Base-by-base conservation (phyloP, 2,113 vertebrate genomes). In the Mobula hypostoma region DNA sequence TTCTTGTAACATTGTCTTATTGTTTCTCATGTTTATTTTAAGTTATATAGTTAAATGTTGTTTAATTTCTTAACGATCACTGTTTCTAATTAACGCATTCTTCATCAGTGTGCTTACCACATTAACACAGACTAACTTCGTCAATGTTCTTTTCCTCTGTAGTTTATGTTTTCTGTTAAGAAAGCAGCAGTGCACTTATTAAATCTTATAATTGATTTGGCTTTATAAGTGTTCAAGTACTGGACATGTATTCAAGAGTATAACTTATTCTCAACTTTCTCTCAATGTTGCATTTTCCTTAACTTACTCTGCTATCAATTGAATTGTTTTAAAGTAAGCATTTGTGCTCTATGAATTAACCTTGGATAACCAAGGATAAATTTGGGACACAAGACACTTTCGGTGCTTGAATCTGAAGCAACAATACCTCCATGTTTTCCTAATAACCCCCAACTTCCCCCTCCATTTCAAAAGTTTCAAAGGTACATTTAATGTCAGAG, bases 91-190 rank as follows among this genome's bases (percentile, higher is more conserved):
- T 63, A 58, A 7, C 58, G 21, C 9, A 90, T 21, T 32, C 66
- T 90, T 90, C 61, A 90, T 66, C 61, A 32, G 17, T 66, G 85
- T 90, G 61, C 85, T 68, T 90, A n/a, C 85, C 61, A 66, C 66
- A 7, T 90, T 63, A 90, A 90, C 85, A 19, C 66, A 90, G 56
- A 27, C 83, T 87, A 68, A 90, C 66, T 90, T 90, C 14, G 61
- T 90, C 61, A 66, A 63, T 90, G 66, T n/a, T 66, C 29, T 90
- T 24, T 87, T 66, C 63, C n/a, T 88, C n/a, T 32, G 12, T 66
- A 66, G 85, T 2, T 66, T 90, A 85, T 61, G 32, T 90, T 90
- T n/a, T 68, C 17, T 66, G 14, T 66, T 32, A 66, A 61, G 32
- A 90, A 66, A 90, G n/a, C 29, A 6, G 58, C 63, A 90, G 61